A percentile compares a stretch with the other conserved stretches of the same genome.
Conservation (phyloP, 2,888 invertebrate genomes). For the Phytoseiulus persimilis region DNA sequence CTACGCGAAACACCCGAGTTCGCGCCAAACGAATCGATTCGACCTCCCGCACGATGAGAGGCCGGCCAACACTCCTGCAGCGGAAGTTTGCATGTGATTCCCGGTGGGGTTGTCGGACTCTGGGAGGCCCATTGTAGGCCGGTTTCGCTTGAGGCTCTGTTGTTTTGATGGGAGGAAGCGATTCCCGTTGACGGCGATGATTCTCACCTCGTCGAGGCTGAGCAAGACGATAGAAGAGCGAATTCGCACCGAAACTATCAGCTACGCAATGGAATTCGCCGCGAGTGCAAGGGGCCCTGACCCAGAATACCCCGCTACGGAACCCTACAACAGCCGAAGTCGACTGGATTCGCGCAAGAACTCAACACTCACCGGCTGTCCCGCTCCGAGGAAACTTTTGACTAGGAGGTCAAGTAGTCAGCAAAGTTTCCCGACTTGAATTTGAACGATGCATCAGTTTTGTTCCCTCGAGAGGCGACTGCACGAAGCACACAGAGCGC, state of each 20-base stretch:
- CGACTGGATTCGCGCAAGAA: neutral
- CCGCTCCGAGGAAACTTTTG: neutral
- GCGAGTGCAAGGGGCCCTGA: neutral
- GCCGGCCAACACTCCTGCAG: neutral
- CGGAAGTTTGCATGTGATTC: neutral
- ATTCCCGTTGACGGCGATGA: neutral
- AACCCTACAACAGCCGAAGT: neutral
- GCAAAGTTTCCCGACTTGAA: constrained; percentile 10
- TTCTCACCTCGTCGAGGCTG: neutral
- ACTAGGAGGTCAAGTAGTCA: neutral
- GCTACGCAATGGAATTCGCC: neutral
- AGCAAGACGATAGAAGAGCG: neutral
- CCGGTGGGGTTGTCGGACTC: neutral
- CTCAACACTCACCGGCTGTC: neutral
- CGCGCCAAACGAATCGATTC: too few species aligned
- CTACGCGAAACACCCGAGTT: too few species aligned
- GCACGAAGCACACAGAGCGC: constrained; percentile 39
- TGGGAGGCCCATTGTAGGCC: neutral
- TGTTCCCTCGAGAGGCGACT: neutral
- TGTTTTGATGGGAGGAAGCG: neutral
- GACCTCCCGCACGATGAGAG: neutral
- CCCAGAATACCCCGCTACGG: neutral
- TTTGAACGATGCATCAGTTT: constrained; percentile 10
- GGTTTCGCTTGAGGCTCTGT: neutral
- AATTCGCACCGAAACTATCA: neutral